Conservation (phyloP, 2,797 vertebrate genomes). For the Sebastiscus tertius region DNA sequence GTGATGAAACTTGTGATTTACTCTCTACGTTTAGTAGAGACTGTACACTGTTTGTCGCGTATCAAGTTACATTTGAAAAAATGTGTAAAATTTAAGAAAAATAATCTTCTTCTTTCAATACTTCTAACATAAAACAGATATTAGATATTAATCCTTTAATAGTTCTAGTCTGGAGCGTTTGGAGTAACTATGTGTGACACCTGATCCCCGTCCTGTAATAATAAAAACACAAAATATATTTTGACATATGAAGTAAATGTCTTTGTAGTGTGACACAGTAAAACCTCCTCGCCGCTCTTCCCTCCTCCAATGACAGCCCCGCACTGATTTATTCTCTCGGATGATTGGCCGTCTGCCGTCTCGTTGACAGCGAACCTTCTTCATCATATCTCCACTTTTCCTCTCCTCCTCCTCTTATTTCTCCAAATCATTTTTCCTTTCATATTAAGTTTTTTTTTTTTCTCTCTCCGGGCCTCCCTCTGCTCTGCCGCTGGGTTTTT, state of each 20-base stretch:
- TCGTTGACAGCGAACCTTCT: conserved; percentile 63
- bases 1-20: no score
- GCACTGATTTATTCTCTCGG: conserved; percentile 55
- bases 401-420: conserved; percentile 46
- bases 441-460: conserved; percentile 67
- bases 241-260: not conserved
- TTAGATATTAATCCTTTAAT: not conserved
- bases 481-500: conserved; percentile 55
- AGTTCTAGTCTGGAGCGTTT: not conserved
- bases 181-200: not conserved
- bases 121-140: not conserved
- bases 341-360: conserved; percentile 63
- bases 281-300: not conserved
- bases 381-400: conserved; percentile 72
- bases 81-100: not conserved
- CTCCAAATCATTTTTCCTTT: conserved; percentile 72
- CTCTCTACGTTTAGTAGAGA: not conserved
- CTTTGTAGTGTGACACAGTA: not conserved
- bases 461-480: not conserved
- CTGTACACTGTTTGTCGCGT: not conserved
- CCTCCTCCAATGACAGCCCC: conserved; percentile 54
- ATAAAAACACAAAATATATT: not conserved
- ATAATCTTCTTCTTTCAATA: not conserved
- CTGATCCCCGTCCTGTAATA: not conserved
- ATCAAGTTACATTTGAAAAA: not conserved